These are phyloP conservation scores for Tenthredo scrophulariae DNA, from an alignment of 2,888 invertebrate genomes.

Conservation along the genomic window DNA sequence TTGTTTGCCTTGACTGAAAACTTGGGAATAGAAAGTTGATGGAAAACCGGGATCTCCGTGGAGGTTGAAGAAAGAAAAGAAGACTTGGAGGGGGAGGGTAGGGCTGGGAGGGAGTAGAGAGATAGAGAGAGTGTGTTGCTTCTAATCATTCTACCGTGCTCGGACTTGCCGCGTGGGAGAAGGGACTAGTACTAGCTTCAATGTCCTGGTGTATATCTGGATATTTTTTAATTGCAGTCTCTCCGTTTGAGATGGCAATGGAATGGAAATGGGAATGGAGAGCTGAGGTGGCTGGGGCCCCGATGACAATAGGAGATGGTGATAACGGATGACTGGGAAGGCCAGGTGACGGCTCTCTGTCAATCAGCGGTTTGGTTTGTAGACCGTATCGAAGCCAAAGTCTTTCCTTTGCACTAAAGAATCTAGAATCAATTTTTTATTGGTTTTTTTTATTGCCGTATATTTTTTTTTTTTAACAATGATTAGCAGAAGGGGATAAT, in stretches of 20 bases:
- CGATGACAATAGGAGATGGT: slow-evolving; percentile 56
- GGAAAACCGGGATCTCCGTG: background rate
- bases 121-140: slow-evolving; percentile 25
- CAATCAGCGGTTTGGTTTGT: slow-evolving; percentile 74
- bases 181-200: slow-evolving; percentile 58
- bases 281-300: slow-evolving; percentile 56
- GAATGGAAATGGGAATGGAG: slow-evolving; percentile 64
- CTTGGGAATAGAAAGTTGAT: slow-evolving; percentile 35
- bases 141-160: slow-evolving; percentile 41
- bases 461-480: background rate
- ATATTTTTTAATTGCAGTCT: slow-evolving; percentile 76
- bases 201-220: slow-evolving; percentile 71
- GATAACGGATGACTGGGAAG: slow-evolving; percentile 56
- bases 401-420: slow-evolving; percentile 55
- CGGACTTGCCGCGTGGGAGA: slow-evolving; percentile 55
- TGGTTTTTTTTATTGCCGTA: background rate
- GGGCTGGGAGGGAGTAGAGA: slow-evolving; percentile 10
- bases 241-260: slow-evolving; percentile 74
- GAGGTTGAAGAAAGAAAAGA: slow-evolving; percentile 17
- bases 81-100: slow-evolving; percentile 29
- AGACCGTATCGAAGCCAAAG: slow-evolving; percentile 73
- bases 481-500: background rate
- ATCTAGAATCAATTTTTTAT: slow-evolving; percentile 50
- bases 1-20: background rate
- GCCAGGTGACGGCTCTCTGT: slow-evolving; percentile 63